Evolutionary conservation across 2,113 vertebrate species (phyloP).

Genomic region (Poeciliopsis prolifica): DNA sequence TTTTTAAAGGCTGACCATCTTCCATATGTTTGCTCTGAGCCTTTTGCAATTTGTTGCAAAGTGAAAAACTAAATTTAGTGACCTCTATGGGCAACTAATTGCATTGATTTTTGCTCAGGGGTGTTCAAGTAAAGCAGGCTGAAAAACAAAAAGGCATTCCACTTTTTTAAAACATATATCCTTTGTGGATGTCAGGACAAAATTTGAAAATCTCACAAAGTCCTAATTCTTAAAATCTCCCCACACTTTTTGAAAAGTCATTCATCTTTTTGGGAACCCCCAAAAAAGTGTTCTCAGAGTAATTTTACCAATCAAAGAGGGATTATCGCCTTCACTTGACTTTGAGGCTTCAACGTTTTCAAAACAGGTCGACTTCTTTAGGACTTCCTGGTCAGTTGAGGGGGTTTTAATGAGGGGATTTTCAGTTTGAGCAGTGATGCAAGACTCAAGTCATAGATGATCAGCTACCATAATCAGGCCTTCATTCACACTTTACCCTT

Average conservation of each 20-base stretch:
- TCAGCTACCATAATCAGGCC: conserved; percentile 28
- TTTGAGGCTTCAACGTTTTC: conserved; percentile 65
- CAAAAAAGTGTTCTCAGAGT: conserved; percentile 42
- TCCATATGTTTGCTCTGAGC: too few species aligned
- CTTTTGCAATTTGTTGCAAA: too few species aligned
- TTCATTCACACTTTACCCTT: conserved; percentile 18
- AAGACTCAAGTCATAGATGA: conserved; percentile 41
- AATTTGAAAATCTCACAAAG: too few species aligned
- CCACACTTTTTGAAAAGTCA: conserved; percentile 23
- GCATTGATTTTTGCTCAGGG: too few species aligned
- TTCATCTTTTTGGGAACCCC: neutral
- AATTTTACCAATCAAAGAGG: conserved; percentile 44
- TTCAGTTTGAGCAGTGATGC: conserved; percentile 47
- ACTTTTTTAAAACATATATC: too few species aligned
- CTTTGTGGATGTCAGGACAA: too few species aligned
- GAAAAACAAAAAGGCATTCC: too few species aligned
- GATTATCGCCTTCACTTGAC: conserved; percentile 65
- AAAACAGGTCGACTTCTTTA: conserved; percentile 62
- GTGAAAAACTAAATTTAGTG: too few species aligned
- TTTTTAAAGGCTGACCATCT: too few species aligned
- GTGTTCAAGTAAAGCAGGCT: too few species aligned
- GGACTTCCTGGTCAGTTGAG: conserved; percentile 46
- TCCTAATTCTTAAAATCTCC: conserved; percentile 20
- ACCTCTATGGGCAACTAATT: too few species aligned
- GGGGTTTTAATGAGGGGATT: conserved; percentile 66